A percentile compares a stretch with the other conserved stretches of the same genome.
phyloP scores from a whole-genome alignment of 2,797 vertebrate genomes.

The Leontopithecus rosalia region DNA sequence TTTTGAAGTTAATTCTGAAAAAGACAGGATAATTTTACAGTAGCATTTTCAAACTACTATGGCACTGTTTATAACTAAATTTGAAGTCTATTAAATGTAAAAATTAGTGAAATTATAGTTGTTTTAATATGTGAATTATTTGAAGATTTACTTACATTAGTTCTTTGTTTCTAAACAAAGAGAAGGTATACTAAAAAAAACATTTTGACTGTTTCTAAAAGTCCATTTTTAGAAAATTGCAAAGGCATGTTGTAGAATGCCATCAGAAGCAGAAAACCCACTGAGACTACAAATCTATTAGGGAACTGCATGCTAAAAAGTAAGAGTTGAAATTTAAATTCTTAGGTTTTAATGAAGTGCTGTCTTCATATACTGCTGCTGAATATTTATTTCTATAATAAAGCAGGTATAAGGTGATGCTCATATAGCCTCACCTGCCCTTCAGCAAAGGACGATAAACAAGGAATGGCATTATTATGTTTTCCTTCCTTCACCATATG shows the following conservation, averaged over 20 bases:
- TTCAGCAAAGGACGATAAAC: background rate
- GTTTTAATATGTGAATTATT: background rate
- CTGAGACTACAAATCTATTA: background rate
- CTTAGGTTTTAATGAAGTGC: background rate
- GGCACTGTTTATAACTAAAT: background rate
- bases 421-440: background rate
- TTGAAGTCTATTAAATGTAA: background rate
- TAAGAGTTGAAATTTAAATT: background rate
- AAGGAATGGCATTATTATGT: accelerated
- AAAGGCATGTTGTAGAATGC: background rate
- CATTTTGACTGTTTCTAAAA: background rate
- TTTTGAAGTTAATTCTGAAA: background rate
- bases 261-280: background rate
- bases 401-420: background rate
- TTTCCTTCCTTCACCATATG: background rate
- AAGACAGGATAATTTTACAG: background rate
- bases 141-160: background rate
- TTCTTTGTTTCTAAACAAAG: background rate
- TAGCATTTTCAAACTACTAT: background rate
- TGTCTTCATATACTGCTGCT: background rate
- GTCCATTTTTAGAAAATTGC: background rate
- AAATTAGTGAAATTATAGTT: background rate
- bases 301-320: background rate
- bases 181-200: background rate
- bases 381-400: background rate